Evolutionary conservation across 2,888 invertebrate species (phyloP).

Genomic region (Athalia rosae): DNA sequence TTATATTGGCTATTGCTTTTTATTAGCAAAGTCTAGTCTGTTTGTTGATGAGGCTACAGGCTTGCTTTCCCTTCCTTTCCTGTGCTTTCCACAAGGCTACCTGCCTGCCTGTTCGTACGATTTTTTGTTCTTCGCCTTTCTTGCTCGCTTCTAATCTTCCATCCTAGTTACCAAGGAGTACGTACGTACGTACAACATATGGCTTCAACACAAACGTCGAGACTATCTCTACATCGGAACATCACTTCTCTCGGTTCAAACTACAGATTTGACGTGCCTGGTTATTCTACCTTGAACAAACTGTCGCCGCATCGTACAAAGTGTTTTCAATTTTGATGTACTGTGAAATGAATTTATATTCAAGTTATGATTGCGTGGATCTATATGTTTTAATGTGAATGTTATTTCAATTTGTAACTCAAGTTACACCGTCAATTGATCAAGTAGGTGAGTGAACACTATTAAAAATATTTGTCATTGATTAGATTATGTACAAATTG

Average conservation of each 20-base stretch:
- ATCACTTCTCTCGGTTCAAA: constrained; percentile 9
- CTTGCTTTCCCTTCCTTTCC: constrained; percentile 37
- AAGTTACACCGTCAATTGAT: not conserved
- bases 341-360: too few relatives aligned
- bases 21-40: constrained; percentile 64
- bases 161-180: constrained; percentile 45
- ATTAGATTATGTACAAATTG: constrained; percentile 64
- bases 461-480: constrained; percentile 54
- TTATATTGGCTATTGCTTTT: constrained; percentile 62
- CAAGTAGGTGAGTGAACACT: constrained; percentile 51
- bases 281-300: not conserved
- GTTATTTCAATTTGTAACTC: constrained; percentile 14
- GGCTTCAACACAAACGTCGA: too few relatives aligned
- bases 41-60: constrained; percentile 61
- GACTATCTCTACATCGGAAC: constrained; percentile 28
- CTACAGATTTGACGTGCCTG: not conserved
- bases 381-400: not conserved
- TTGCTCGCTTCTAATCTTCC: constrained; percentile 60
- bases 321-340: too few relatives aligned
- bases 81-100: constrained; percentile 31
- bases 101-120: constrained; percentile 49
- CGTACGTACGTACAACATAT: not conserved
- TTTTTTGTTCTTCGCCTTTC: constrained; percentile 67
- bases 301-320: not conserved
- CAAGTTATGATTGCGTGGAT: too few relatives aligned